Percentiles rank a stretch among this genome's conserved stretches.
phyloP scores from a whole-genome alignment of 2,797 vertebrate genomes.

The Pipistrellus nathusii region DNA sequence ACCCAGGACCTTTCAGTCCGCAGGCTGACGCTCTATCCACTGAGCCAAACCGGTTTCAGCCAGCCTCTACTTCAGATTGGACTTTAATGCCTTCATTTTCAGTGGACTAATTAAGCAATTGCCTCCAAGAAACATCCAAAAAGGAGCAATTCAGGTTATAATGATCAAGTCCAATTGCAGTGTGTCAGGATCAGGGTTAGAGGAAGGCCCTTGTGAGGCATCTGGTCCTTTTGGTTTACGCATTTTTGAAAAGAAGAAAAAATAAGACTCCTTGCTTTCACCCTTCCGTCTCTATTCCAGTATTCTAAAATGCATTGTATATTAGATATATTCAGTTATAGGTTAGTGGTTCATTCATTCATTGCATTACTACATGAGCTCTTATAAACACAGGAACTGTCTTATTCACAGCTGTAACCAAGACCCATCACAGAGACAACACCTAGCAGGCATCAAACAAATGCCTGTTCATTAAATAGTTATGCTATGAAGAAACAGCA shows the following conservation, averaged over 20 bases:
- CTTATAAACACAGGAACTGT: neutral
- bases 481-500: neutral
- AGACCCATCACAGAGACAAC: neutral
- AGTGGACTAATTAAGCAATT: neutral
- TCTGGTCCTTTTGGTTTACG: neutral
- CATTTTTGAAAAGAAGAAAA: neutral
- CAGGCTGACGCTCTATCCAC: too few species aligned
- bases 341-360: neutral
- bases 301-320: neutral
- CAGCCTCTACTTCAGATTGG: neutral
- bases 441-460: neutral
- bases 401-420: neutral
- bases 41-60: too few species aligned
- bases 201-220: neutral
- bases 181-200: neutral
- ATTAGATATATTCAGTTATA: neutral
- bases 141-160: neutral
- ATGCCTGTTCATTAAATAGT: neutral
- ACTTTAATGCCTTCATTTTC: slow-evolving; percentile 18
- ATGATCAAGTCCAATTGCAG: neutral
- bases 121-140: neutral
- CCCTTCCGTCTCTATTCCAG: neutral
- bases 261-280: neutral
- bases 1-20: too few species aligned
- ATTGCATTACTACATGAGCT: neutral